Evolutionary conservation across 2,797 vertebrate species (phyloP), one percentile per base, ranked within the genome.

Genomic region (Streptopelia turtur): DNA sequence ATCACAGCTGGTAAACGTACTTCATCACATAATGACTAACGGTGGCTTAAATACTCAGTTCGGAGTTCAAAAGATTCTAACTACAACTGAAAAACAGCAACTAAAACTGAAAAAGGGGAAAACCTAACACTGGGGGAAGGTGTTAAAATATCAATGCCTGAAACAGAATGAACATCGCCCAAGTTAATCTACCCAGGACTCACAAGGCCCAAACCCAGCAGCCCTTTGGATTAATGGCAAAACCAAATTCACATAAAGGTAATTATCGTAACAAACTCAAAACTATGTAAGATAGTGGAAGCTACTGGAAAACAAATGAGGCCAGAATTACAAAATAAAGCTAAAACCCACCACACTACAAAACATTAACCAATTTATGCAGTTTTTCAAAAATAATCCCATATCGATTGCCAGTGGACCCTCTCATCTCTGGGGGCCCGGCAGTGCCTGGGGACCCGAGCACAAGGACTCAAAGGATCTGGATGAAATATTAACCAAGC

Each of bases 281-380:
- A 86, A 22, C 37, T 31, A 25, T 0, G 0, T 7, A 61, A 80
- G 37, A 13, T 0, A 35, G 7, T 6, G 1, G 35, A 78, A 82
- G 35, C 30, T 63, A 87, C 49, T 39, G 37, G n/a, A 71, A 81
- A 49, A 43, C 5, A 80, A 68, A 16, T 28, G 17, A 63, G 15
- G 4, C 10, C 45, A 47, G 35, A 69, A 45, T 20, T 55, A 15
- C 47, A 20, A 71, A 61, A 23, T n/a, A 35, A 59, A 50, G 6
- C 30, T 72, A 24, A 28, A 64, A 4, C 17, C 0, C 6, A 52
- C 10, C n/a, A 37, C 57, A 56, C 9, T 17, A 49, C 25, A 57
- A 59, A 68, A 22, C 56, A 56, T 37, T 30, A 60, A 56, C 31
- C 28, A 61, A 35, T 20, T 61, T 33, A 24, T 22, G 8, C n/a